A percentile compares a stretch with the other conserved stretches of the same genome.
These are phyloP conservation scores for Lordiphosa stackelbergi DNA, from an alignment of 1,140 invertebrate species.

Conservation along the genomic window DNA sequence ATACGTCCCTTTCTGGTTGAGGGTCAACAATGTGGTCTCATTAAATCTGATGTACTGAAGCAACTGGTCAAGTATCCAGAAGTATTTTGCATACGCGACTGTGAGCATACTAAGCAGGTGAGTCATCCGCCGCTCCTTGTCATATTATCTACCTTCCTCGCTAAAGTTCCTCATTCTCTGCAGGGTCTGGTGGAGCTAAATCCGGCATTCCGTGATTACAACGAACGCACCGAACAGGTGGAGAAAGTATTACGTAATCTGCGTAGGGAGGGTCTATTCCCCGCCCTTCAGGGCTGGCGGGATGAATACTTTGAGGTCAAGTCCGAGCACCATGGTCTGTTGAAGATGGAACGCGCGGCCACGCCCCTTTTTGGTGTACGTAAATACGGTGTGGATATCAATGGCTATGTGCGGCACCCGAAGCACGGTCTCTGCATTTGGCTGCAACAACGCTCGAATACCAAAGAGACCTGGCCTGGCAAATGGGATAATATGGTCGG, in stretches of 20 bases:
- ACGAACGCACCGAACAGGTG: slow-evolving; percentile 87
- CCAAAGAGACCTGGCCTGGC: slow-evolving; percentile 96
- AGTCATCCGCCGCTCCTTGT: slow-evolving; percentile 4
- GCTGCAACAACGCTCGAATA: slow-evolving; percentile 92
- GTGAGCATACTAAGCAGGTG: slow-evolving; percentile 71
- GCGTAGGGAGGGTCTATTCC: slow-evolving; percentile 80
- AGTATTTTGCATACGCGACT: slow-evolving; percentile 80
- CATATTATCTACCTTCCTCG: neutral
- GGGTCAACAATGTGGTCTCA: slow-evolving; percentile 91
- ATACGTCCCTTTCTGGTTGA: slow-evolving; percentile 92
- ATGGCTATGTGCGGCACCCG: slow-evolving; percentile 92
- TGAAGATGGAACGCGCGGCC: slow-evolving; percentile 95
- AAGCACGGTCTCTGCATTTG: slow-evolving; percentile 92
- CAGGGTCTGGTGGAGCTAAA: slow-evolving; percentile 84
- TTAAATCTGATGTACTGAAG: slow-evolving; percentile 88
- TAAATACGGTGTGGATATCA: slow-evolving; percentile 96
- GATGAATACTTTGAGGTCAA: slow-evolving; percentile 95
- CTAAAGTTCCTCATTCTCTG: slow-evolving; percentile 2
- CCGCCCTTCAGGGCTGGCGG: slow-evolving; percentile 90
- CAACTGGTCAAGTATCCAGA: slow-evolving; percentile 89
- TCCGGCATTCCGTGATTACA: slow-evolving; percentile 89
- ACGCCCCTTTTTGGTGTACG: slow-evolving; percentile 94
- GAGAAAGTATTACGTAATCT: slow-evolving; percentile 87
- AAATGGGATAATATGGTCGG: slow-evolving; percentile 97
- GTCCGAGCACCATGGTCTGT: slow-evolving; percentile 82